phyloP scores from a whole-genome alignment of 2,113 vertebrate species.

The Genyomyrus donnyi region DNA sequence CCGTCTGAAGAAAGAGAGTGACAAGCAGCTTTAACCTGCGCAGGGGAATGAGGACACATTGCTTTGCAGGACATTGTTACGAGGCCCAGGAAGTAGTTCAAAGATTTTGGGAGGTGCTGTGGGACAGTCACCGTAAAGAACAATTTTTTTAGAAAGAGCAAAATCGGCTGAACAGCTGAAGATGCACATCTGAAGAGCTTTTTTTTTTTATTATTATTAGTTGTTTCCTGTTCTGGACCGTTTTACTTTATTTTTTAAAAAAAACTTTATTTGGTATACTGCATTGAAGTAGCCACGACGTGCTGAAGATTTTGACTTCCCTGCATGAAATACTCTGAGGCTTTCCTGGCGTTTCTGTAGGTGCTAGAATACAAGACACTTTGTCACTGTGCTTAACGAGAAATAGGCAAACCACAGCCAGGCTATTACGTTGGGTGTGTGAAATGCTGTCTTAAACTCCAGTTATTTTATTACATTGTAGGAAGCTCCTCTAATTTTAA shows the following conservation, averaged over 20 bases:
- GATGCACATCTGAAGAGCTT: constrained; percentile 73
- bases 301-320: constrained; percentile 74
- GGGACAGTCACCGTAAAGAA: constrained; percentile 41
- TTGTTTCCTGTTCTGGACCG: constrained; percentile 43
- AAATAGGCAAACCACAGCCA: constrained; percentile 61
- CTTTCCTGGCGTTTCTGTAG: constrained; percentile 78
- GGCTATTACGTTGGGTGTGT: constrained; percentile 67
- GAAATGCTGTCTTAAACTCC: constrained; percentile 80
- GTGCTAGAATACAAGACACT: constrained; percentile 85
- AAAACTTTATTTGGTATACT: constrained; percentile 70
- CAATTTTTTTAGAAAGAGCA: constrained; percentile 56
- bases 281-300: constrained; percentile 72
- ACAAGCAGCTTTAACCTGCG: constrained; percentile 92
- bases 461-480: constrained; percentile 87
- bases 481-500: constrained; percentile 80
- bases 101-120: constrained; percentile 58
- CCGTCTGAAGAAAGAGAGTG: constrained; percentile 99
- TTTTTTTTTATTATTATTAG: constrained; percentile 28
- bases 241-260: constrained; percentile 34
- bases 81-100: constrained; percentile 54
- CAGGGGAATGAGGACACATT: constrained; percentile 59
- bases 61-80: constrained; percentile 48
- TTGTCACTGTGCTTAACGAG: constrained; percentile 76
- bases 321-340: constrained; percentile 82
- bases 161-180: constrained; percentile 58